Evolutionary conservation across 2,797 vertebrate species (phyloP).

Genomic region (Brotula barbata): DNA sequence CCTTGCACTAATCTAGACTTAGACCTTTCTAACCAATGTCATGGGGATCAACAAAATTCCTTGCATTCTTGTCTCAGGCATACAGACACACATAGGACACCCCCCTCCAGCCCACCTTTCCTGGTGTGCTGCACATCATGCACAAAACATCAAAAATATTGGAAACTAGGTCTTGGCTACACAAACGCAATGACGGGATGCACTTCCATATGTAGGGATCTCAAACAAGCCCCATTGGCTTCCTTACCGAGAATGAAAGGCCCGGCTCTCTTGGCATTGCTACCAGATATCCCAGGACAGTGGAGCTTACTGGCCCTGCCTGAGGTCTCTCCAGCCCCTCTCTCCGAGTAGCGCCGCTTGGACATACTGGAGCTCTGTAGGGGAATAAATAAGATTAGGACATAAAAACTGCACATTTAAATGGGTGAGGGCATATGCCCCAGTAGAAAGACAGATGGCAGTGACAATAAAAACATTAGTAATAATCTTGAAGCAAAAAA

Average conservation of each 20-base stretch:
- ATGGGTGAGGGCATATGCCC: conserved; percentile 29
- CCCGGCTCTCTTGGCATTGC: conserved; percentile 94
- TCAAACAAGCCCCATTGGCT: conserved; percentile 30
- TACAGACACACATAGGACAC: conserved; percentile 38
- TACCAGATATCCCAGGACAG: conserved; percentile 92
- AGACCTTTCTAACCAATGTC: conserved; percentile 53
- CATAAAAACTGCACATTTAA: conserved; percentile 48
- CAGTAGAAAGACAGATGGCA: background rate
- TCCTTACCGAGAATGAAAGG: conserved; percentile 94
- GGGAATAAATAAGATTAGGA: conserved; percentile 60
- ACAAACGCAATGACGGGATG: conserved; percentile 1
- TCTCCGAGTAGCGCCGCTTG: conserved; percentile 94
- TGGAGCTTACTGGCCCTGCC: conserved; percentile 89
- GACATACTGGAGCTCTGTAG: conserved; percentile 87
- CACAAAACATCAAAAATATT: conserved; percentile 1
- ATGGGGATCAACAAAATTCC: conserved; percentile 70
- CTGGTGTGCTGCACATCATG: conserved; percentile 5
- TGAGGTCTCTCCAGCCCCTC: conserved; percentile 94
- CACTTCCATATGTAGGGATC: background rate
- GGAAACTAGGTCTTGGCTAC: conserved; percentile 2
- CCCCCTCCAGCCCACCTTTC: conserved; percentile 18
- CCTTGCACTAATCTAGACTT: conserved; percentile 27
- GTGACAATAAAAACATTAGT: conserved; percentile 1
- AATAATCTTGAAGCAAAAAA: conserved; percentile 11
- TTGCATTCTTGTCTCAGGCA: conserved; percentile 72